Percentiles rank a stretch among this genome's conserved stretches.
phyloP scores from a whole-genome alignment of 2,888 invertebrate genomes.

The Xylocampa areola region DNA sequence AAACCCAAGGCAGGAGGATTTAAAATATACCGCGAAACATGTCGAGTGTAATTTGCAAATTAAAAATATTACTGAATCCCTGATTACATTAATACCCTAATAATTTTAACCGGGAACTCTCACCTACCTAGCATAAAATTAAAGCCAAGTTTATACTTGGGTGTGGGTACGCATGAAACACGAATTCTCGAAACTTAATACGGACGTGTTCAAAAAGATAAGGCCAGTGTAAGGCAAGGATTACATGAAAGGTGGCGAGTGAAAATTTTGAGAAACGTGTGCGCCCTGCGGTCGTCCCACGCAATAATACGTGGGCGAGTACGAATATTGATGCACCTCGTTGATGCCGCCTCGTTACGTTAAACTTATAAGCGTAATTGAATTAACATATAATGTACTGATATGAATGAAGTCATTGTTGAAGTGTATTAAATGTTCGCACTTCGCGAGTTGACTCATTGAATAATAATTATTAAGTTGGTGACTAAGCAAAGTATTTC shows the following conservation, averaged over 20 bases:
- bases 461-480: conserved; percentile 63
- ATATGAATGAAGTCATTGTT: conserved; percentile 24
- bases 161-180: conserved; percentile 53
- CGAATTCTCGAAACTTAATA: conserved; percentile 68
- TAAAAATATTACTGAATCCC: conserved; percentile 65
- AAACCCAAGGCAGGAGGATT: conserved; percentile 73
- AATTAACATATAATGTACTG: conserved; percentile 63
- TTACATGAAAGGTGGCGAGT: conserved; percentile 71
- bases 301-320: conserved; percentile 74
- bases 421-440: conserved; percentile 47
- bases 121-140: conserved; percentile 59
- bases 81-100: conserved; percentile 50
- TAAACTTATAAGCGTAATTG: conserved; percentile 70
- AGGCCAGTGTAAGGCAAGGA: conserved; percentile 66
- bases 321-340: conserved; percentile 77
- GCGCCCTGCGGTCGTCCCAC: conserved; percentile 65
- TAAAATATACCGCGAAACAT: conserved; percentile 76
- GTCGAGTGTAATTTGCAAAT: conserved; percentile 78
- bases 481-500: conserved; percentile 3
- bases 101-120: conserved; percentile 66
- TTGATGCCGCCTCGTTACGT: conserved; percentile 67
- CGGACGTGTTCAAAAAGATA: conserved; percentile 65
- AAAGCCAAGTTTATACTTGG: conserved; percentile 53
- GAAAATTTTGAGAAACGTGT: conserved; percentile 74
- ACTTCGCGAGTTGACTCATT: conserved; percentile 60